Percentiles rank a stretch among this genome's conserved stretches.
Conservation (phyloP, 2,797 vertebrate genomes). For the Eulemur coronatus region DNA sequence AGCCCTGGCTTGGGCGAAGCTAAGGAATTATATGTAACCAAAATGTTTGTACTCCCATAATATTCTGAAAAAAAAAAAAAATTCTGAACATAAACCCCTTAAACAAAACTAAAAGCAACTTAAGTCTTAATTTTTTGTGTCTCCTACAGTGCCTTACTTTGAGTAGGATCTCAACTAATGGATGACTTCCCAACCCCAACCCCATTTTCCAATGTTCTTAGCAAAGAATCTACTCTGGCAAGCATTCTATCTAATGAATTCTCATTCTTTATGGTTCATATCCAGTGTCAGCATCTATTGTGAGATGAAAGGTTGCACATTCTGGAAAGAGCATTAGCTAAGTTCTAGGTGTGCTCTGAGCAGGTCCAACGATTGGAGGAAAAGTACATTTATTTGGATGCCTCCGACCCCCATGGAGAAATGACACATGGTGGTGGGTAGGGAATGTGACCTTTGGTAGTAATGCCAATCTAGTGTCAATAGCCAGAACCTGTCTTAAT, state of each 20-base stretch:
- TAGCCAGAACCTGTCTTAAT: background rate
- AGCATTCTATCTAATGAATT: background rate
- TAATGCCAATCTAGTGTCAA: background rate
- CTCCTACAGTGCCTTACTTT: background rate
- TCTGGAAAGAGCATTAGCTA: background rate
- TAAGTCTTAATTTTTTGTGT: background rate
- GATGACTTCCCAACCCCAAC: no score
- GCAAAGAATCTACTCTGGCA: background rate
- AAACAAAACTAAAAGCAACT: background rate
- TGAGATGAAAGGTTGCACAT: no score
- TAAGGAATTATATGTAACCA: no score
- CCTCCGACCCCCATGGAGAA: background rate
- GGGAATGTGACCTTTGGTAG: background rate
- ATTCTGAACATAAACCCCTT: no score
- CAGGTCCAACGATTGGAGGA: no score
- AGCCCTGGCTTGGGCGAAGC: no score
- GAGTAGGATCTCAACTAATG: background rate
- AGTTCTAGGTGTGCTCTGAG: background rate
- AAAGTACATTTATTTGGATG: background rate
- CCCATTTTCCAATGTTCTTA: background rate
- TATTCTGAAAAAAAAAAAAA: no score
- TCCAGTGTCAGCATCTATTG: no score
- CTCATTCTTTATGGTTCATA: background rate
- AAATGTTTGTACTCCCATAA: no score
- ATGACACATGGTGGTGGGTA: background rate